Conservation (phyloP, 2,113 vertebrate species). For the Rallus limicola region DNA sequence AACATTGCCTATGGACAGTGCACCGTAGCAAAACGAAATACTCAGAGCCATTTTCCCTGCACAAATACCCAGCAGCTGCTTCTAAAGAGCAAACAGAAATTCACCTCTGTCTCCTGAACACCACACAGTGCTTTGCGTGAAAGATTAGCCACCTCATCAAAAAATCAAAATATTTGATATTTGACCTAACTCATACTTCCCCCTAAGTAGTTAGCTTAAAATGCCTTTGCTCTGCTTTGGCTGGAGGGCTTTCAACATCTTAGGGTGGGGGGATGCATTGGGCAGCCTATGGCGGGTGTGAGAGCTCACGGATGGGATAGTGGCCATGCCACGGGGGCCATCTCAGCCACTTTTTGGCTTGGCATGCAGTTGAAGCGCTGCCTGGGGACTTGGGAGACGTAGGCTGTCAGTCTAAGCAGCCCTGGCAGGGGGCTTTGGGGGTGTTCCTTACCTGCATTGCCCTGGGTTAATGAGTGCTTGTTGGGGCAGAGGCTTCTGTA, state of each 20-base stretch:
- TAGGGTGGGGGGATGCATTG: not conserved
- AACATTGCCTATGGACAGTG: not conserved
- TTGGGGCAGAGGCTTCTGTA: not conserved
- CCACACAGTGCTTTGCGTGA: not conserved
- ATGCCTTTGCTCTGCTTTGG: not conserved
- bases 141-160: not conserved
- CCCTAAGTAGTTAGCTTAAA: not conserved
- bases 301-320: not conserved
- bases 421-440: not conserved
- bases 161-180: not conserved
- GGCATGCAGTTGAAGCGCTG: not conserved
- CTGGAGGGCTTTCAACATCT: not conserved
- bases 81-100: not conserved
- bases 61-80: not conserved
- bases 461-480: not conserved
- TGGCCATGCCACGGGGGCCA: accelerated
- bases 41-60: not conserved
- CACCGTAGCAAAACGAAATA: not conserved
- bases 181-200: not conserved
- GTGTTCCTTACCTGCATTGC: accelerated
- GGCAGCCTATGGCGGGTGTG: accelerated
- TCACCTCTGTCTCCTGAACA: not conserved
- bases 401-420: accelerated
- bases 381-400: not conserved
- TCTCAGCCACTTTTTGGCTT: not conserved